Evolutionary conservation across 1,140 invertebrate species (phyloP), one percentile per base, ranked within the genome.

Genomic region (Procambarus virginalis): DNA sequence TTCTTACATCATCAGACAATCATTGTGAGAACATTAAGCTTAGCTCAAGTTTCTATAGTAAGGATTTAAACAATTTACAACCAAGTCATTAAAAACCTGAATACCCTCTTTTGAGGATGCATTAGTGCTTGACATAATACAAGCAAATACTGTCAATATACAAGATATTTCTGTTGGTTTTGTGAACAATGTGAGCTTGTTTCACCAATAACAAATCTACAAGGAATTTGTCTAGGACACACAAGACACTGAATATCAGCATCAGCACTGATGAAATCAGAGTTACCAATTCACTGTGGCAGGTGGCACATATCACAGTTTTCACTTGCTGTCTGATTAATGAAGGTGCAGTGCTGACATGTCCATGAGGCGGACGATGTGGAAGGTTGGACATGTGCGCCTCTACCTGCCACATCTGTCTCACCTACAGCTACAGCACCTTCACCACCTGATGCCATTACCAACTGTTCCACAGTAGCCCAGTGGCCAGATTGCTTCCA

Each of bases 291-390:
- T 92, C 91, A 92, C 88, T 89, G 89, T 68, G 98, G 98, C 93
- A 99, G 95, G 93, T 96, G 96, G 95, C 98, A 99, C 95, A 99
- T 98, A 93, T 99, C 98, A 95, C 98, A 99, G 89, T 95, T 95
- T 84, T 94, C 95, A 79, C 95, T 94, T 78, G 96, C 95, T 78
- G 96, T 94, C 88, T 95, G 95, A 95, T 99, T 99, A 92, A 98
- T 95, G 94, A 96, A 99, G 87, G 98, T 99, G 95, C 98, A 99
- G 93, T 98, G 96, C 89, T 96, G 95, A 94, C 98, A 99, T 14
- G 97, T 98, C 98, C 98, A 99, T 46, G 92, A 86, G 73, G 84
- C 68, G 4, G 87, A 64, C 2, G 86, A 64, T 48, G 80, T 55
- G 14, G 86, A 84, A 51, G 85, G 45, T 46, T 81, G 68, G 12